Percentiles rank a stretch among this genome's conserved stretches.
phyloP scores from a whole-genome alignment of 2,797 vertebrate genomes.

The Melanotaenia nigrans region DNA sequence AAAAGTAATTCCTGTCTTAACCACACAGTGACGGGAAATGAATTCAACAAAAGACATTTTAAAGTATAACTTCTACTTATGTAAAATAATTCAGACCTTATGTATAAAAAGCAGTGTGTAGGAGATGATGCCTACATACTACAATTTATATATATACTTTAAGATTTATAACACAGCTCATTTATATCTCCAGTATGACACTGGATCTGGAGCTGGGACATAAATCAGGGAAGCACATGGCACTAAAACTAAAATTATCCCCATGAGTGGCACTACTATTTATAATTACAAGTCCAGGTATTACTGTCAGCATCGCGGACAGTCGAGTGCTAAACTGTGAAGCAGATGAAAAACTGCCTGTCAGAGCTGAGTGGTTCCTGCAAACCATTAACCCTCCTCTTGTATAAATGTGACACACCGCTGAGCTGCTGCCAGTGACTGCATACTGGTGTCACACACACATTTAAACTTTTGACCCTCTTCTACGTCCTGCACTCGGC shows the following conservation, averaged over 20 bases:
- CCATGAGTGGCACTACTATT: background rate
- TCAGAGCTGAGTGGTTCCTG: slow-evolving; percentile 3
- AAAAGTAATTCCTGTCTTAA: too few relatives aligned
- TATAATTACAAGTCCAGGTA: background rate
- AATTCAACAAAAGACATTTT: too few relatives aligned
- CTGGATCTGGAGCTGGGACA: background rate
- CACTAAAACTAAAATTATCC: background rate
- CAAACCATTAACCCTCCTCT: background rate
- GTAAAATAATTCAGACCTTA: too few relatives aligned
- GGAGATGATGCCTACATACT: too few relatives aligned
- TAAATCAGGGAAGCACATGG: background rate
- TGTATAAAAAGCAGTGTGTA: too few relatives aligned
- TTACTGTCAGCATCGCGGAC: slow-evolving; percentile 1
- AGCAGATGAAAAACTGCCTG: background rate
- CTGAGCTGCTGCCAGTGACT: slow-evolving; percentile 5
- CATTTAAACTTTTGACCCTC: background rate
- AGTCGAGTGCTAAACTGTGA: background rate
- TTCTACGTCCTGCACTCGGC: background rate
- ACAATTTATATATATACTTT: too few relatives aligned
- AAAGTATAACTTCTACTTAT: too few relatives aligned
- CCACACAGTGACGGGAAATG: too few relatives aligned
- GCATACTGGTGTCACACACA: slow-evolving; percentile 1
- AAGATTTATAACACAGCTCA: background rate
- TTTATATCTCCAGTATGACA: background rate
- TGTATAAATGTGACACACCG: background rate